phyloP scores from a whole-genome alignment of 2,888 invertebrate species.

The Vannuccia rotundouncinata region DNA sequence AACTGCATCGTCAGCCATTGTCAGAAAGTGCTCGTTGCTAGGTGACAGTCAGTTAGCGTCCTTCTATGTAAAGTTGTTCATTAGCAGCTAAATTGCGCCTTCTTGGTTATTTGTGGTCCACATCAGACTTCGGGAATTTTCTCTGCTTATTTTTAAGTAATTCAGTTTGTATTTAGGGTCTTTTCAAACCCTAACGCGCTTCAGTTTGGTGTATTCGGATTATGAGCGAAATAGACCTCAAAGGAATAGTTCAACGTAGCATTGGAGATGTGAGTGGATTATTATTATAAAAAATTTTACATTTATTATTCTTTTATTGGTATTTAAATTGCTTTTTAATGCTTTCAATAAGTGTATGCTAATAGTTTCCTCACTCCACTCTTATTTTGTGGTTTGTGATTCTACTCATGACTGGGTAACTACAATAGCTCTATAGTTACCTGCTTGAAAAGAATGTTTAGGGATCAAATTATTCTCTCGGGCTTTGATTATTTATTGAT shows the following conservation, averaged over 20 bases:
- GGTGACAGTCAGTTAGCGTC: conserved; percentile 11
- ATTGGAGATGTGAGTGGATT: conserved; percentile 3
- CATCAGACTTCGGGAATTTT: background rate
- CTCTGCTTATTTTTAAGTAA: background rate
- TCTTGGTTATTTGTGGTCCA: background rate
- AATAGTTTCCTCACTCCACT: background rate
- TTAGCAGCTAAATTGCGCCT: background rate
- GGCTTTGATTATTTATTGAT: background rate
- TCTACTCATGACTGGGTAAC: background rate
- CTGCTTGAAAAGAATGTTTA: background rate
- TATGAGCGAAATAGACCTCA: conserved; percentile 23
- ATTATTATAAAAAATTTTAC: background rate
- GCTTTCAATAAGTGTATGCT: background rate
- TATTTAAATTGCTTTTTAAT: background rate
- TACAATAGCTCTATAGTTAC: background rate
- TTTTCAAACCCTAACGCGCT: background rate
- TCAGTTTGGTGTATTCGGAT: background rate
- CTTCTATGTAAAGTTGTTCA: background rate
- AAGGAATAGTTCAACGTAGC: conserved; percentile 14
- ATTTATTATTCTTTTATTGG: background rate
- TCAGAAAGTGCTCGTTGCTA: background rate
- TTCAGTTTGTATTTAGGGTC: background rate
- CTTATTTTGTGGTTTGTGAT: background rate
- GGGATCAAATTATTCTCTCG: background rate
- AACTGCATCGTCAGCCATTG: background rate